Evolutionary conservation across 2,888 invertebrate species (phyloP).

Genomic region (Oscheius sp.): DNA sequence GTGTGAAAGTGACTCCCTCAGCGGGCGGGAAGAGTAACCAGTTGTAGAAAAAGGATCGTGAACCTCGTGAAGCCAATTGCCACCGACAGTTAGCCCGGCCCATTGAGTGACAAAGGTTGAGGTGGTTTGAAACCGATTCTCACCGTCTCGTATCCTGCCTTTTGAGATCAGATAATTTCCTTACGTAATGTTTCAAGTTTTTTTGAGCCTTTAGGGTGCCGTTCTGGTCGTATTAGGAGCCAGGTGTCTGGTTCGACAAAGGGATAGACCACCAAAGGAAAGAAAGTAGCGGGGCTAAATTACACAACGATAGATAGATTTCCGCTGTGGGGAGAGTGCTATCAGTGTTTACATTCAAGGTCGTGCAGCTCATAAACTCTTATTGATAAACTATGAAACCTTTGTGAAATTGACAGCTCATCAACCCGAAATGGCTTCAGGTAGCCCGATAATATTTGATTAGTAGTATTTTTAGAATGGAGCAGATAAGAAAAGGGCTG

Average conservation of each 20-base stretch:
- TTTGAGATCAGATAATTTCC: slow-evolving; percentile 26
- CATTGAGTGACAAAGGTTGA: slow-evolving; percentile 3
- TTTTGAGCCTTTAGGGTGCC: slow-evolving; percentile 1
- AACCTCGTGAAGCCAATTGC: slow-evolving; percentile 13
- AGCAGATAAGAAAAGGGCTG: neutral
- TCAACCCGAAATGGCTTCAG: too few relatives aligned
- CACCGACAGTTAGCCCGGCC: slow-evolving; percentile 4
- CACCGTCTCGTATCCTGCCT: slow-evolving; percentile 13
- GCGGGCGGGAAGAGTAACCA: slow-evolving; percentile 27
- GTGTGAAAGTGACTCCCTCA: slow-evolving; percentile 3
- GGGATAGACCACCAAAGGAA: neutral
- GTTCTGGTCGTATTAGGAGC: neutral
- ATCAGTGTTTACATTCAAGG: slow-evolving; percentile 37
- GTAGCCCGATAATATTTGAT: neutral
- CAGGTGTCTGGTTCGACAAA: too few relatives aligned
- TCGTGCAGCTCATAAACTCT: slow-evolving; percentile 35
- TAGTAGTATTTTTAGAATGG: neutral
- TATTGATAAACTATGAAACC: slow-evolving; percentile 19
- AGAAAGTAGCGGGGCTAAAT: neutral
- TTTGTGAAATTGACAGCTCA: neutral
- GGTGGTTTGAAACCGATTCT: neutral
- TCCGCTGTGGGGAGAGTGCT: slow-evolving; percentile 1
- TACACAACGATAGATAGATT: neutral
- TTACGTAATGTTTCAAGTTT: slow-evolving; percentile 35
- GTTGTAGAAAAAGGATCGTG: slow-evolving; percentile 20